Evolutionary conservation across 2,888 invertebrate genomes (phyloP), one percentile per base, ranked within the genome.

Genomic region (Coelinius sp.): DNA sequence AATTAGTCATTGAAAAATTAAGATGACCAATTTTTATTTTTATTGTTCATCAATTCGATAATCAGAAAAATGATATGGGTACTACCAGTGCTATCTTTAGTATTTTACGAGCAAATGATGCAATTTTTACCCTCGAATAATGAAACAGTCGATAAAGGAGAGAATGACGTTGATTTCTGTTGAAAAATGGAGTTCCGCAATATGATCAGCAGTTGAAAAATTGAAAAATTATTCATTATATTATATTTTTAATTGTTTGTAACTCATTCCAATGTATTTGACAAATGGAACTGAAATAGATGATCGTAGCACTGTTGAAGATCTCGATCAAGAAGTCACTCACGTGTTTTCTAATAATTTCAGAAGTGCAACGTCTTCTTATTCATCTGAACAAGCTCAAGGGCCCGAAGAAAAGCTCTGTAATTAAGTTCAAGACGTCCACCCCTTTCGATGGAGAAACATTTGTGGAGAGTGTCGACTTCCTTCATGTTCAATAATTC

Each of bases 351-450:
- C 25, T n/a, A n/a, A 76, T 63, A 41, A 41, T 31, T 73, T 65
- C 83, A 52, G 8, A 81, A 80, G 0, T 75, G 78, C 44, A 79
- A 24, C 10, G 71, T 70, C 31, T 76, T 81, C 68, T 79, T 81
- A 62, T 83, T 85, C 24, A 80, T 90, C 82, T 90, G 89, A 44
- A 94, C 85, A 49, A 93, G 88, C 82, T 93, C 91, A 71, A 94
- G 85, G 6, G 93, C 92, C 77, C 90, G 91, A 79, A 92, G 89
- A 80, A 94, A 92, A 10, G 91, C 91, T 74, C 93, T 90, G 88
- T 94, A 95, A 86, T 94, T 92, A 31, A 94, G 91, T 88, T 93
- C 91, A 74, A 90, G 86, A 56, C 89, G 85, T 74, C 92, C 93
- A 79, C 92, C 93, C 75, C 92, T 90, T 79, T 91, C 90, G 78